phyloP scores from a whole-genome alignment of 1,140 invertebrate genomes.

The Halictus rubicundus region DNA sequence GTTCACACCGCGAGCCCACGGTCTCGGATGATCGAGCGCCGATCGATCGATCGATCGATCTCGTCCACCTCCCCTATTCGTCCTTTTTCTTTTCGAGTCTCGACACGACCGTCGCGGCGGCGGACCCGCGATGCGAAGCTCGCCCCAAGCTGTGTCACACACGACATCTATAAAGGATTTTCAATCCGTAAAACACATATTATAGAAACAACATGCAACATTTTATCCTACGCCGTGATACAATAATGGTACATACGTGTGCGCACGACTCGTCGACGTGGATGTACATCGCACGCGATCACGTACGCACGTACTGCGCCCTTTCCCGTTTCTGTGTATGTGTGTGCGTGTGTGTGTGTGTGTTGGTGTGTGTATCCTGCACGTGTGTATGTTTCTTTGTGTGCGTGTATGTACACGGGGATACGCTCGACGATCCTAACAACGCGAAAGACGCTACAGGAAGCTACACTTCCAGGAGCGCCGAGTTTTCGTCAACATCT shows the following conservation, averaged over 20 bases:
- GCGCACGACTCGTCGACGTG: slow-evolving; percentile 48
- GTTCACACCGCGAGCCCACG: slow-evolving; percentile 53
- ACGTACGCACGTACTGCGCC: slow-evolving; percentile 35
- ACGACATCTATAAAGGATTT: slow-evolving; percentile 78
- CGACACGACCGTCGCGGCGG: slow-evolving; percentile 22
- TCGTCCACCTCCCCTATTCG: too few species aligned
- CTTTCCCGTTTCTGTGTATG: neutral
- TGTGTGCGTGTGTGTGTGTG: neutral
- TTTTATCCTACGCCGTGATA: slow-evolving; percentile 78
- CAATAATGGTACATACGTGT: slow-evolving; percentile 68
- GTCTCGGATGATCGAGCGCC: neutral
- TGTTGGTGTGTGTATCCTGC: slow-evolving; percentile 18
- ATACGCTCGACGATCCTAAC: slow-evolving; percentile 38
- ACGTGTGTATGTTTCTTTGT: neutral
- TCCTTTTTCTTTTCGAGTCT: too few species aligned
- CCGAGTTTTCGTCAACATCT: neutral
- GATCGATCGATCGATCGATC: neutral
- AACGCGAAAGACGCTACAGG: neutral
- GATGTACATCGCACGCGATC: slow-evolving; percentile 35
- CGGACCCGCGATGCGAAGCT: slow-evolving; percentile 53
- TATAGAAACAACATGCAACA: slow-evolving; percentile 81
- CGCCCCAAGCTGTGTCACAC: slow-evolving; percentile 68
- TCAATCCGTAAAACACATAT: slow-evolving; percentile 79
- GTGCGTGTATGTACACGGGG: slow-evolving; percentile 30
- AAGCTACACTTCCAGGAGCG: neutral